phyloP scores from a whole-genome alignment of 2,888 invertebrate genomes.

The Calameuta idolon region DNA sequence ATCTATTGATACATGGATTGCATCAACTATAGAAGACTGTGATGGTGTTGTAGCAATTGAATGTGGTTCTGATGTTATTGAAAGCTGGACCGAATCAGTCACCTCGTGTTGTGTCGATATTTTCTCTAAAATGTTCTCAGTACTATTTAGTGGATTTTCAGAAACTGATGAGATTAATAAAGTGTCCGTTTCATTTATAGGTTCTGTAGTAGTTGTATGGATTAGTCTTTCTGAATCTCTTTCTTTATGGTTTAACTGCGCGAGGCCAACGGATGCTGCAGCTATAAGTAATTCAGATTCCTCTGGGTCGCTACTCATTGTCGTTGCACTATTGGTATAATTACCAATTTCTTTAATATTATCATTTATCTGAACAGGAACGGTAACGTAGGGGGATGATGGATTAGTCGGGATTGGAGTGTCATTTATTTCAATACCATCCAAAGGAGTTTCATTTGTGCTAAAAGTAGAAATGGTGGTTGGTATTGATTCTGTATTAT shows the following conservation, averaged over 20 bases:
- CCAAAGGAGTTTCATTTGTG: not conserved
- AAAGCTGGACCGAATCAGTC: not conserved
- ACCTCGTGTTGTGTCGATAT: not conserved
- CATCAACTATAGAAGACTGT: not conserved
- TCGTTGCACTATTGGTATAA: not conserved
- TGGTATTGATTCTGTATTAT: not conserved
- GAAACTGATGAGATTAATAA: not conserved
- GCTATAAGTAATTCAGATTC: constrained; percentile 3
- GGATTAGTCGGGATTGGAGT: not conserved
- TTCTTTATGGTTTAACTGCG: not conserved
- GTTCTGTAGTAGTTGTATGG: not conserved
- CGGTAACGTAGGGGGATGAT: not conserved
- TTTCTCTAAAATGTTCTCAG: not conserved
- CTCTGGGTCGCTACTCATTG: not conserved
- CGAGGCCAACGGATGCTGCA: not conserved
- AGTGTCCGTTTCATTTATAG: not conserved
- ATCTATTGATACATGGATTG: not conserved
- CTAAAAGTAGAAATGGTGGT: not conserved
- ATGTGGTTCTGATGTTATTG: not conserved
- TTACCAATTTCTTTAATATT: not conserved
- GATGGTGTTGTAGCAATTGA: not conserved
- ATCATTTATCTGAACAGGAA: not conserved
- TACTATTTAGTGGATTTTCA: not conserved
- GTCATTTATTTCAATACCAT: not conserved
- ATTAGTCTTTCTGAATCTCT: not conserved